Evolutionary conservation across 2,888 invertebrate genomes (phyloP), one percentile per base, ranked within the genome.

Genomic region (Yponomeuta evonymella): DNA sequence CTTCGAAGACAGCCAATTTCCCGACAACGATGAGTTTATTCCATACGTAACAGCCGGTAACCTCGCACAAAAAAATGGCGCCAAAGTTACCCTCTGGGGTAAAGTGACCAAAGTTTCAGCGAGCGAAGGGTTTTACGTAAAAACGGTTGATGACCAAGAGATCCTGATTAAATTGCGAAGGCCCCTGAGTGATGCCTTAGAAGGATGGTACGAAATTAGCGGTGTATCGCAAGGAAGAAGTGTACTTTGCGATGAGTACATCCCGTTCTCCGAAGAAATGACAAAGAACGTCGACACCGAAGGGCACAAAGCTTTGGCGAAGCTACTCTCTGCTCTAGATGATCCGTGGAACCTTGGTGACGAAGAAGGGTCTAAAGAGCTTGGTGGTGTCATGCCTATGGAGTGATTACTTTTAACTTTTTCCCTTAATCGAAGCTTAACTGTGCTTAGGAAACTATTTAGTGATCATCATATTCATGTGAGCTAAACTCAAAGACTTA

Each of bases 281-380:
- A 78, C 86, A 0, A 87, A 87, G 71, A 88, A 89, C 72, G 83
- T 93, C 66, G 92, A 92, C 78, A 77, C 81, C 0, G 91, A 90
- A 70, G 90, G 91, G 9, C 90, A 93, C 73, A 90, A 88, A 77
- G 83, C 83, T 8, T 78, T 93, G 70, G 87, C 91, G 1, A 84
- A 83, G 73, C 77, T 93, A 43, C 75, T 93, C 67, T 80, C 81
- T 48, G 91, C 90, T 1, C 76, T 93, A 0, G 92, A 93, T 73
- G 90, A 92, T 70, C 92, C 92, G 0, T 93, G 92, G 92, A 90
- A 92, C 73, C 83, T 92, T 36, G 92, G 92, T 69, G 89, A 88
- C 29, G 72, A 71, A 33, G 83, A 83, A 43, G 75, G 74, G 58
- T 75, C 78, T 5, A 78, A 76, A 73, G 77, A 72, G 2, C 77